Base-by-base conservation (phyloP, 2,888 invertebrate species). In the Odontomyia ornata region DNA sequence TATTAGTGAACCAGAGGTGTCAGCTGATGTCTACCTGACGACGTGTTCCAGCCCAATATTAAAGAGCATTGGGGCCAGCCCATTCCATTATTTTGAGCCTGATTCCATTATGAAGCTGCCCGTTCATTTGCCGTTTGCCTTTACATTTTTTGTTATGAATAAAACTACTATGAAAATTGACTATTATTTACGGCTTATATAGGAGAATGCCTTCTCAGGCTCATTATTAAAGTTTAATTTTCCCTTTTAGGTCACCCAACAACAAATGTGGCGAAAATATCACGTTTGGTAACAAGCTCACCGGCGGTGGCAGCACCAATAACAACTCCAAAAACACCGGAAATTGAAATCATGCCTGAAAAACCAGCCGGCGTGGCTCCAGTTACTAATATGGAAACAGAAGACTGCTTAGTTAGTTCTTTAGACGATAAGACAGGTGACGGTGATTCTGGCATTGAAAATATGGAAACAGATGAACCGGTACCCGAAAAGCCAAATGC, bases 391-490 rank as follows among this genome's bases (percentile, higher is more conserved):
- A 82, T 83, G 81, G 84, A 85, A 77, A 81, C 82, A 57, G 86
- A 86, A 80, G 85, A 86, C 77, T 84, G 83, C 82, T 83, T 36
- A 23, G 30, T 1, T 23, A 69, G 25, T 43, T 57, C 69, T 4
- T 18, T 83, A 79, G 82, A 83, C 0, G 73, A 76, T 13, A 76
- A 76, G 76, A 72, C 25, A 46, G 73, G 75, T 69, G 92, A 92
- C 84, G 90, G 91, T 46, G 92, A 92, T 85, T 92, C 92, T 7
- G 92, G 92, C 23, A 91, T 92, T 82, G 93, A 93, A 85, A 92
- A 91, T 81, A 93, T 93, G 93, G 93, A 93, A 85, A 89, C 86
- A 78, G 83, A 83, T 79, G 82, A 82, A 69, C 80, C 56, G 21
- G 43, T 57, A 13, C 23, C 27, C 1, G 69, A 69, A 36, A 69